phyloP scores from a whole-genome alignment of 2,888 invertebrate genomes.

The Therioaphis trifolii region DNA sequence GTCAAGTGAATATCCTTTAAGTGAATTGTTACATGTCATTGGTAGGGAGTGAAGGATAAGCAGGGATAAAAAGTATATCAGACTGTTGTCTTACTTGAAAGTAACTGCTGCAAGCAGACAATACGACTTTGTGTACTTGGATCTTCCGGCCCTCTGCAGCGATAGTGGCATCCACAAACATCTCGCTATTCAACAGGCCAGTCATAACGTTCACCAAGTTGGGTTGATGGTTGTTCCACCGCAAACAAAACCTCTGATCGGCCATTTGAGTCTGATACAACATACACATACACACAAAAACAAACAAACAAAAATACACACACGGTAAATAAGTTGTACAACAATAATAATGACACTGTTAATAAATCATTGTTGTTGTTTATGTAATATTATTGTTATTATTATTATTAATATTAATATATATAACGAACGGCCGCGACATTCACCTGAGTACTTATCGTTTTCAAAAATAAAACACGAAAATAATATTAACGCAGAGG shows the following conservation, averaged over 20 bases:
- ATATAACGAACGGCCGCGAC: background rate
- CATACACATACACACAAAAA: background rate
- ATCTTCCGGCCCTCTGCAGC: slow-evolving; percentile 91
- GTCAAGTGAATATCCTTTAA: too few species aligned
- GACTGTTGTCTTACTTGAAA: slow-evolving; percentile 76
- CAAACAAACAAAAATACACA: slow-evolving; percentile 38
- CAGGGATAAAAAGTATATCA: too few species aligned
- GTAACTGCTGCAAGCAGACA: slow-evolving; percentile 93
- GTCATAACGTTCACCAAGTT: slow-evolving; percentile 92
- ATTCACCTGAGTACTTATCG: slow-evolving; percentile 15
- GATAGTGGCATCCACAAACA: slow-evolving; percentile 88
- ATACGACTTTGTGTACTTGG: slow-evolving; percentile 88
- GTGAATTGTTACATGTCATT: too few species aligned
- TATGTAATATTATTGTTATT: background rate
- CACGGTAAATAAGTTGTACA: slow-evolving; percentile 22
- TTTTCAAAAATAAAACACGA: background rate
- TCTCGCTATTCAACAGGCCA: slow-evolving; percentile 82
- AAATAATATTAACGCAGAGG: background rate
- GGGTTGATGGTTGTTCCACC: slow-evolving; percentile 95
- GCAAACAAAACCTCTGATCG: slow-evolving; percentile 81
- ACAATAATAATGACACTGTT: slow-evolving; percentile 8
- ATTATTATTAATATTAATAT: background rate
- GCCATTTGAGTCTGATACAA: slow-evolving; percentile 70
- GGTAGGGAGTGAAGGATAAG: too few species aligned
- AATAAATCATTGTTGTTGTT: background rate